Evolutionary conservation across 2,888 invertebrate genomes (phyloP).

Genomic region (Stenchaetothrips biformis): DNA sequence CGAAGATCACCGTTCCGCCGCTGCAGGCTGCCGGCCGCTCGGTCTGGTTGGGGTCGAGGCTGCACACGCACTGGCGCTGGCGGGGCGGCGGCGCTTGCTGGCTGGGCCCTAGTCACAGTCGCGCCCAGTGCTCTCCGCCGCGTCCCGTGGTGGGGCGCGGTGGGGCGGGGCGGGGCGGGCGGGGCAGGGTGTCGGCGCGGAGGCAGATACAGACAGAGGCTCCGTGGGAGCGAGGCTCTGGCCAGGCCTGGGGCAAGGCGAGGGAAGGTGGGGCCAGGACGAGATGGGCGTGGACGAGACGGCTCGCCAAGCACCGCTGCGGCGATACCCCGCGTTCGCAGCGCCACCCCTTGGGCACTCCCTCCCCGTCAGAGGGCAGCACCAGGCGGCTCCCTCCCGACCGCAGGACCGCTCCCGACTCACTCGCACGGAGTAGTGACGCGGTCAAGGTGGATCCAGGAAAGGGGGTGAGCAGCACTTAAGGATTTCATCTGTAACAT

Average conservation of each 20-base stretch:
- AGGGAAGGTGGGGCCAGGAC: no score
- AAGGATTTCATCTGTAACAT: no score
- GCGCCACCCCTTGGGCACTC: neutral
- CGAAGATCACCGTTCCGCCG: neutral
- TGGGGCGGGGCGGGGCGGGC: neutral
- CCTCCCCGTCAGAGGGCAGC: neutral
- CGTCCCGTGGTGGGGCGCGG: neutral
- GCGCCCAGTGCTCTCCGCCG: neutral
- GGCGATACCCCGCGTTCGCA: neutral
- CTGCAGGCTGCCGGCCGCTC: neutral
- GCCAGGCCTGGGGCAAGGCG: no score
- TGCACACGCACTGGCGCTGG: conserved; percentile 6
- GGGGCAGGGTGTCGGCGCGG: no score
- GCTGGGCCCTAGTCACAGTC: no score
- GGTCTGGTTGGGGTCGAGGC: neutral
- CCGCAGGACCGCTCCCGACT: no score
- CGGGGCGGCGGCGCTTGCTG: neutral
- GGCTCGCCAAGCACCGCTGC: neutral
- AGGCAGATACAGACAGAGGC: no score
- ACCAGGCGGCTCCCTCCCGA: neutral
- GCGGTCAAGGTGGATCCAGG: no score
- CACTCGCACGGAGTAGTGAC: no score
- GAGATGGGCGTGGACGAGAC: no score
- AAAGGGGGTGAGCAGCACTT: no score
- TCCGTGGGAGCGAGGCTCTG: no score